Evolutionary conservation across 2,797 vertebrate species (phyloP).

Genomic region (Menidia menidia): DNA sequence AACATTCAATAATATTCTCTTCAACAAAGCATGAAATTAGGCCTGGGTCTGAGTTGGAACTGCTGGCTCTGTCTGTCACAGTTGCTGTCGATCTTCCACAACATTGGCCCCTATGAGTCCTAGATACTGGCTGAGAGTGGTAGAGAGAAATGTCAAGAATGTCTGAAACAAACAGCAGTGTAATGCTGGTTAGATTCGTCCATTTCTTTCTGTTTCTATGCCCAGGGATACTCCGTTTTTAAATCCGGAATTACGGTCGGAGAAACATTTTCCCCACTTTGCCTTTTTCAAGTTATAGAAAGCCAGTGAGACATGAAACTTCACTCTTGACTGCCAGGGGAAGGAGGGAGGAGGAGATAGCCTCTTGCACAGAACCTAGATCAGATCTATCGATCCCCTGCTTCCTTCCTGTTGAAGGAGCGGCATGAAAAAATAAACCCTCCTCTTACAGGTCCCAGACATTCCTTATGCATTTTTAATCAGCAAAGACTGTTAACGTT

Average conservation of each 20-base stretch:
- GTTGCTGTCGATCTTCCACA: slow-evolving; percentile 42
- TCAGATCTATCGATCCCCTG: slow-evolving; percentile 80
- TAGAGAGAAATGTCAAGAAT: slow-evolving; percentile 37
- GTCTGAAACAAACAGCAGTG: slow-evolving; percentile 45
- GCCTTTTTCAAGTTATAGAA: slow-evolving; percentile 52
- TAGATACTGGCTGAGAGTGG: slow-evolving; percentile 37
- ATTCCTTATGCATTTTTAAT: slow-evolving; percentile 83
- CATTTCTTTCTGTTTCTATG: slow-evolving; percentile 4
- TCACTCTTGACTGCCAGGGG: slow-evolving; percentile 61
- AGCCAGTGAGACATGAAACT: slow-evolving; percentile 73
- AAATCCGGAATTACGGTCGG: slow-evolving; percentile 29
- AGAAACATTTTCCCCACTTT: slow-evolving; percentile 25
- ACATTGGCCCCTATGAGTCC: slow-evolving; percentile 22
- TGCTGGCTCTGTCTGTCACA: slow-evolving; percentile 61
- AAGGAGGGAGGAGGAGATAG: slow-evolving; percentile 58
- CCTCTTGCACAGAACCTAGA: slow-evolving; percentile 69
- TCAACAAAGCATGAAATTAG: slow-evolving; percentile 57
- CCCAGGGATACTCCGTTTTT: slow-evolving; percentile 1
- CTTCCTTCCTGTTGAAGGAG: slow-evolving; percentile 82
- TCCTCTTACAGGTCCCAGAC: slow-evolving; percentile 78
- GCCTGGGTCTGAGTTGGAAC: slow-evolving; percentile 31
- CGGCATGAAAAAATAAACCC: slow-evolving; percentile 79
- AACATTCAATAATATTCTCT: slow-evolving; percentile 39
- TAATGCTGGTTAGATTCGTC: slow-evolving; percentile 23
- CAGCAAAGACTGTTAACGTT: slow-evolving; percentile 77